These are phyloP conservation scores for Torymus tubicola DNA, from an alignment of 2,888 invertebrate genomes.

Conservation along the genomic window DNA sequence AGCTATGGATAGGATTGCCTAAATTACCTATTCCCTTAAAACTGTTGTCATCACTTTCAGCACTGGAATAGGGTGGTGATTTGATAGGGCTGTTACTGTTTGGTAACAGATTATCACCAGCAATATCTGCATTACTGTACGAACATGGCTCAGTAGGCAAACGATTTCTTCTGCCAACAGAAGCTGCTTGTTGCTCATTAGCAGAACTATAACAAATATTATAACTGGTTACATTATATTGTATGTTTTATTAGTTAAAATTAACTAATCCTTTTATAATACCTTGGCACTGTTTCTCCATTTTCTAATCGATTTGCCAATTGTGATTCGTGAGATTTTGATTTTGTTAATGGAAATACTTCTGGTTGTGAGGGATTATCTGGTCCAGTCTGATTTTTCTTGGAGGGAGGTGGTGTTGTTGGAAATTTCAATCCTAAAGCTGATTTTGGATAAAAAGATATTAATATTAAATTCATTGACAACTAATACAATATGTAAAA, in stretches of 20 bases:
- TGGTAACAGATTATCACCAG: conserved; percentile 67
- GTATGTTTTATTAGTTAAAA: background rate
- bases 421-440: conserved; percentile 82
- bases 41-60: conserved; percentile 78
- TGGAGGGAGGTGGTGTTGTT: conserved; percentile 88
- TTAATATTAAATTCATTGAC: conserved; percentile 23
- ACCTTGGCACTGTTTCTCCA: conserved; percentile 75
- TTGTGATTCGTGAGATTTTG: conserved; percentile 95
- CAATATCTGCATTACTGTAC: conserved; percentile 74
- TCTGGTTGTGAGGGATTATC: conserved; percentile 71
- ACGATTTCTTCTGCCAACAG: conserved; percentile 76
- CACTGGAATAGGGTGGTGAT: conserved; percentile 79
- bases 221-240: background rate
- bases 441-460: conserved; percentile 41
- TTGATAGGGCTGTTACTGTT: conserved; percentile 79
- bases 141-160: conserved; percentile 81
- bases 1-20: background rate
- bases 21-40: conserved; percentile 74
- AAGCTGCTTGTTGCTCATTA: conserved; percentile 52
- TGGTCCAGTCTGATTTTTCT: conserved; percentile 83
- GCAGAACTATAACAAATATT: conserved; percentile 59
- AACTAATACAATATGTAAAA: no score
- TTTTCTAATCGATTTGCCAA: conserved; percentile 82
- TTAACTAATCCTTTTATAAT: conserved; percentile 41
- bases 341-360: conserved; percentile 86